phyloP scores from a whole-genome alignment of 2,797 vertebrate genomes.

The Adelosebastes latens region DNA sequence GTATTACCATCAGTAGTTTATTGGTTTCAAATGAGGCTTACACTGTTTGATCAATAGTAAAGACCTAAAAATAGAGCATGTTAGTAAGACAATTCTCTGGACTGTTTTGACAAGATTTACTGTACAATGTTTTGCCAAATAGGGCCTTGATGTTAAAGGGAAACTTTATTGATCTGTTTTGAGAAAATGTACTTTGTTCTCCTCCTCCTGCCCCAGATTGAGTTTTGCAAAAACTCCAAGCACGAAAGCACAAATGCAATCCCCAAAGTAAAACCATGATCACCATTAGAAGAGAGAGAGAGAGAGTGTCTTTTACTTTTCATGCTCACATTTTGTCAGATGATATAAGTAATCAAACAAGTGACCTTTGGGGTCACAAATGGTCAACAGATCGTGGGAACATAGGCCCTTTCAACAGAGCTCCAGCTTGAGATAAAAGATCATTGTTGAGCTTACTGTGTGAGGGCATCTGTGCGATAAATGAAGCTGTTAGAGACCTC shows the following conservation, averaged over 20 bases:
- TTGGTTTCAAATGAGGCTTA: background rate
- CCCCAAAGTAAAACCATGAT: background rate
- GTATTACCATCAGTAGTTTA: background rate
- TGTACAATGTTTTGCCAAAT: background rate
- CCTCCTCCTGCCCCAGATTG: background rate
- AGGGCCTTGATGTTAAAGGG: background rate
- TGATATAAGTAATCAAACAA: background rate
- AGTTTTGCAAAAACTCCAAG: background rate
- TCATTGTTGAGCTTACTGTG: background rate
- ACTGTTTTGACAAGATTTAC: background rate
- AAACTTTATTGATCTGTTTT: background rate
- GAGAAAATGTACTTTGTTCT: background rate
- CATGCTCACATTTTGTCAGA: background rate
- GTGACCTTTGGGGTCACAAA: background rate
- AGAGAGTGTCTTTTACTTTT: background rate
- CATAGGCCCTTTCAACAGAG: background rate
- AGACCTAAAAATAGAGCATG: background rate
- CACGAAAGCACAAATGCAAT: background rate
- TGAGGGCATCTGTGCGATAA: background rate
- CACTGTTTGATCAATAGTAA: background rate
- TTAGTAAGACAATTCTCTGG: background rate
- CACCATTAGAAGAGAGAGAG: background rate
- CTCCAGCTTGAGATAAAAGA: background rate
- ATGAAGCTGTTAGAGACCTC: background rate
- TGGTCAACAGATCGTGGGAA: background rate